These are phyloP conservation scores for Heliothis peltigera DNA, from an alignment of 2,888 invertebrate species.

Conservation along the genomic window DNA sequence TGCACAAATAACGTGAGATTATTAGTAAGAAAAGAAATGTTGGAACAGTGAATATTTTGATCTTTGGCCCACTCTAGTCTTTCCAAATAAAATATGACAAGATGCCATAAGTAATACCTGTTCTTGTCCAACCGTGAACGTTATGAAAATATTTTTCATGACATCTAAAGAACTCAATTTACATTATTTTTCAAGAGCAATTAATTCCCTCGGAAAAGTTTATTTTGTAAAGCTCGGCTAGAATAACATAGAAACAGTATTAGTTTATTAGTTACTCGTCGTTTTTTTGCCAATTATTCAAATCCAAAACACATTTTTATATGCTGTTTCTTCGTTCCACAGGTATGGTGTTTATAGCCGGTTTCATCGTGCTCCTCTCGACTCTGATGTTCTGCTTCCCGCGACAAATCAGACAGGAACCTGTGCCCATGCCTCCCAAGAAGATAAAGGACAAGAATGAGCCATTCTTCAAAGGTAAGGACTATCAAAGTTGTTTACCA, in stretches of 20 bases:
- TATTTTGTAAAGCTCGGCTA: neutral
- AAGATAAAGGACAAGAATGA: conserved; percentile 80
- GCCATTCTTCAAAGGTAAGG: conserved; percentile 91
- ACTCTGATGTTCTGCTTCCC: conserved; percentile 98
- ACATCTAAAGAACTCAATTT: conserved; percentile 32
- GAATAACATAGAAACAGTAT: neutral
- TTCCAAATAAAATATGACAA: conserved; percentile 46
- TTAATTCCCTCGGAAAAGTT: neutral
- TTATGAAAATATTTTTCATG: conserved; percentile 21
- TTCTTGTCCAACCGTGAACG: conserved; percentile 32
- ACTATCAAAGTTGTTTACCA: too few species aligned
- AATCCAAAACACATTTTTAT: too few species aligned
- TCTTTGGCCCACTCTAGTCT: conserved; percentile 36
- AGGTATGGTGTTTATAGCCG: conserved; percentile 96
- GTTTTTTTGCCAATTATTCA: too few species aligned
- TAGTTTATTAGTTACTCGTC: neutral
- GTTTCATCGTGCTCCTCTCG: conserved; percentile 95
- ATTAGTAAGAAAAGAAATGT: conserved; percentile 11
- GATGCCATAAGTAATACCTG: conserved; percentile 46
- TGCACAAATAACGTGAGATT: conserved; percentile 6
- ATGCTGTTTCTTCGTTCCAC: conserved; percentile 62
- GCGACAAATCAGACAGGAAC: conserved; percentile 91
- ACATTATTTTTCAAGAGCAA: conserved; percentile 19
- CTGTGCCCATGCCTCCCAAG: conserved; percentile 75
- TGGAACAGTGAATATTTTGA: conserved; percentile 36